Conservation (phyloP, 2,888 invertebrate species). For the Cataglyphis cursor region DNA sequence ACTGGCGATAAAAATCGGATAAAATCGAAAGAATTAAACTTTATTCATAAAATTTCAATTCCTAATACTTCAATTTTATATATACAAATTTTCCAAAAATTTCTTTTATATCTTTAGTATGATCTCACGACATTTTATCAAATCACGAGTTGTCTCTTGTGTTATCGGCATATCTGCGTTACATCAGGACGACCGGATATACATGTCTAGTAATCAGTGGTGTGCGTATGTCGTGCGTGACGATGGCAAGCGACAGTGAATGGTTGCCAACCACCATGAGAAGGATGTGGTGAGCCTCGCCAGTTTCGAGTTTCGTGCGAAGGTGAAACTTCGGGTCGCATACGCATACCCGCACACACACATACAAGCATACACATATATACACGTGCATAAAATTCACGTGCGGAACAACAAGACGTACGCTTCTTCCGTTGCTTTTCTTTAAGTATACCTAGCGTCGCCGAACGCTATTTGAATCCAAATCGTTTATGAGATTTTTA, state of each 20-base stretch:
- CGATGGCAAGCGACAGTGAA: conserved; percentile 72
- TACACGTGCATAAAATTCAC: conserved; percentile 14
- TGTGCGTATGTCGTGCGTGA: conserved; percentile 70
- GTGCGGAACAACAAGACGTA: neutral
- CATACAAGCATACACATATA: neutral
- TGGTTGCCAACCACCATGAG: conserved; percentile 63
- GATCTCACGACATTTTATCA: conserved; percentile 12
- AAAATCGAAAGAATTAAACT: neutral
- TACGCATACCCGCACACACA: neutral
- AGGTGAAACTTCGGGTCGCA: conserved; percentile 61
- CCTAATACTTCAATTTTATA: neutral
- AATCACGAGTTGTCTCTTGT: conserved; percentile 21
- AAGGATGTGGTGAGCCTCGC: conserved; percentile 81
- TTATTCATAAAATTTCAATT: neutral
- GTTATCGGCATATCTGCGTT: conserved; percentile 22
- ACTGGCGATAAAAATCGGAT: neutral
- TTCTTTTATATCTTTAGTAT: neutral
- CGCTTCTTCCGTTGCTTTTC: conserved; percentile 16
- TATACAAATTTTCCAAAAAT: neutral
- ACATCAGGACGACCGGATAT: conserved; percentile 38
- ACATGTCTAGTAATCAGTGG: conserved; percentile 52
- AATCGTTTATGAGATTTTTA: neutral
- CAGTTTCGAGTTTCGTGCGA: conserved; percentile 78
- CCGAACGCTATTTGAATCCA: neutral
- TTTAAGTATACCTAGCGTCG: neutral